Base-by-base conservation (phyloP, 2,113 vertebrate species). In the Cryptoleucopteryx plumbea region DNA sequence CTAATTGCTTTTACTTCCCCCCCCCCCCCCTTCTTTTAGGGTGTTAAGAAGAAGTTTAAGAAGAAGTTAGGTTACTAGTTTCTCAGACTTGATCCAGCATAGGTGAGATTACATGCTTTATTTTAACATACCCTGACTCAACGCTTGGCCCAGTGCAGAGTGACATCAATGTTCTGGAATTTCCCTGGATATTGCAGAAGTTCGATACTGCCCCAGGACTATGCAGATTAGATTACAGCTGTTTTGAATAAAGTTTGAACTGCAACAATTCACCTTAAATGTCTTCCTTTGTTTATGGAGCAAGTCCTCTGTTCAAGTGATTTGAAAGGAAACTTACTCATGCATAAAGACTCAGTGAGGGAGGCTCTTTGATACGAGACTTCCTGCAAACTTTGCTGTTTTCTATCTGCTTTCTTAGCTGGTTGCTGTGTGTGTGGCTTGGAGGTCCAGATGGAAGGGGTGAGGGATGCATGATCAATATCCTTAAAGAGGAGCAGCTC, bases 241-340 rank as follows among this genome's bases (percentile, higher is more conserved):
- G 38, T 88, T 96, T 83, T 78, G 73, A 92, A 80, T 92, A 85
- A 82, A 95, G 53, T 82, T 94, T 16, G 21, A 61, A 95, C 13
- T 84, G 14, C 4, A 58, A 17, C 10, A 32, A 42, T 9, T 94
- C 40, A 59, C 19, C 15, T 67, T 50, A 31, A 32, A 40, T n/a
- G 32, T 63, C 93, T 81, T 89, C 36, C 65, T 78, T 52, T 59
- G 31, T 79, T 66, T 71, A 38, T 61, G 17, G 45, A 83, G 45
- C 15, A 61, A 55, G 22, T 47, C 5, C 26, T 90, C 50, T 72
- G 26, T 72, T 82, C 3, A 38, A 75, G 31, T 26, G 32, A 38
- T 13, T 11, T 77, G 71, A 52, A 62, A 90, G 65, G 47, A 3
- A 86, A 82, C 31, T 74, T 79, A 70, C 5, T 83, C 17, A n/a